These are phyloP conservation scores for Ceratoteleas bidentatus DNA, from an alignment of 1,140 invertebrate genomes.

Conservation along the genomic window DNA sequence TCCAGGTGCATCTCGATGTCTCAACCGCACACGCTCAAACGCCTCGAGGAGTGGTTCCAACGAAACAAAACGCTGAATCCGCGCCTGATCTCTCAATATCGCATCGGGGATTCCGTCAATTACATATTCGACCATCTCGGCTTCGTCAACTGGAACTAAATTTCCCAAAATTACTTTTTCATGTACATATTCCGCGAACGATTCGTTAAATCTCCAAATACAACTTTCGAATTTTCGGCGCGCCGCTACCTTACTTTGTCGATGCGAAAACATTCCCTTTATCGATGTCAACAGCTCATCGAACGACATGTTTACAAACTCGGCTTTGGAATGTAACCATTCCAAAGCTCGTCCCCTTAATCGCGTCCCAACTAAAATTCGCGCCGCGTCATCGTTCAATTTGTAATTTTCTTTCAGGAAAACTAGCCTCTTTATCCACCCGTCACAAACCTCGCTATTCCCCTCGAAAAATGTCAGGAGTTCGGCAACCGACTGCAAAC, in stretches of 20 bases:
- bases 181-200: not conserved
- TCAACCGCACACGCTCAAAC: not conserved
- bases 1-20: too few species aligned
- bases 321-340: slow-evolving; percentile 14
- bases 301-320: slow-evolving; percentile 9
- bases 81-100: slow-evolving; percentile 2
- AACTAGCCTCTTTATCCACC: slow-evolving; percentile 16
- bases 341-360: slow-evolving; percentile 5
- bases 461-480: slow-evolving; percentile 3
- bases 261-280: too few species aligned
- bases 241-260: too few species aligned
- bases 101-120: slow-evolving; percentile 4
- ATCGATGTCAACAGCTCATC: not conserved
- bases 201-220: not conserved
- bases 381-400: slow-evolving; percentile 3
- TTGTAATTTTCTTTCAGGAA: slow-evolving; percentile 10
- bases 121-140: not conserved
- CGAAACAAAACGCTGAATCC: slow-evolving; percentile 1
- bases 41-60: not conserved
- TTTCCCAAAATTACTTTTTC: slow-evolving; percentile 5
- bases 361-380: slow-evolving; percentile 8
- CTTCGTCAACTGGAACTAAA: not conserved
- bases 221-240: not conserved
- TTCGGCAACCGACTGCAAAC: slow-evolving; percentile 12
- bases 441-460: not conserved